A percentile compares a stretch with the other conserved stretches of the same genome.
phyloP scores from a whole-genome alignment of 1,140 invertebrate genomes.

The Aphidius gifuensis region DNA sequence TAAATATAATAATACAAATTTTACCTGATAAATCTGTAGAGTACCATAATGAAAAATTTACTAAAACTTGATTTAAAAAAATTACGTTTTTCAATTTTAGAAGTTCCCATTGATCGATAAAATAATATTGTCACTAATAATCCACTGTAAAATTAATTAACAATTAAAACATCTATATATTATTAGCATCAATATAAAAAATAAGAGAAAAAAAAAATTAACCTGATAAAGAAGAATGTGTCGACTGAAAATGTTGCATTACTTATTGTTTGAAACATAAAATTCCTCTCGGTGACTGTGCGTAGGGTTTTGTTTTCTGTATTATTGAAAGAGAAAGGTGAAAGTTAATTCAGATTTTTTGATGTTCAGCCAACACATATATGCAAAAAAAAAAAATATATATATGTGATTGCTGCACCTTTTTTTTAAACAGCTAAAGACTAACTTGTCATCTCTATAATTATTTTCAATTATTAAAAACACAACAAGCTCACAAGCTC shows the following conservation, averaged over 20 bases:
- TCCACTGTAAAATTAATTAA: slow-evolving; percentile 57
- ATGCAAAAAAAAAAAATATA: too few species aligned
- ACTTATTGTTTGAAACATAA: slow-evolving; percentile 79
- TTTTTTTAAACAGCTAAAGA: too few species aligned
- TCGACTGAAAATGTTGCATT: slow-evolving; percentile 90
- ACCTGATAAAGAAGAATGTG: slow-evolving; percentile 89
- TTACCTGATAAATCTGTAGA: slow-evolving; percentile 66
- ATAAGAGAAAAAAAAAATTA: slow-evolving; percentile 2
- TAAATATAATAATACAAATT: neutral
- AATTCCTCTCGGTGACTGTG: slow-evolving; percentile 71
- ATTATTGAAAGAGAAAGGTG: slow-evolving; percentile 28
- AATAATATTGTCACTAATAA: slow-evolving; percentile 72
- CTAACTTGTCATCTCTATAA: too few species aligned
- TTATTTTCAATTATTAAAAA: too few species aligned
- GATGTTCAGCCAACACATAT: too few species aligned
- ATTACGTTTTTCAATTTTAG: slow-evolving; percentile 45
- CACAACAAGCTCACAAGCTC: too few species aligned
- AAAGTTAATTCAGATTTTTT: slow-evolving; percentile 30
- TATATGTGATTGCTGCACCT: too few species aligned
- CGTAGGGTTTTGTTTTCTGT: slow-evolving; percentile 68
- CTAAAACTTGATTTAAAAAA: slow-evolving; percentile 45
- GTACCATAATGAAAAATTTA: slow-evolving; percentile 60
- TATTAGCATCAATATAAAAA: slow-evolving; percentile 5
- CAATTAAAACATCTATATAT: slow-evolving; percentile 2
- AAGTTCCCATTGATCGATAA: slow-evolving; percentile 60